Evolutionary conservation across 92 coral and sea anemone species (phyloP).

Genomic region (Porites evermanni): DNA sequence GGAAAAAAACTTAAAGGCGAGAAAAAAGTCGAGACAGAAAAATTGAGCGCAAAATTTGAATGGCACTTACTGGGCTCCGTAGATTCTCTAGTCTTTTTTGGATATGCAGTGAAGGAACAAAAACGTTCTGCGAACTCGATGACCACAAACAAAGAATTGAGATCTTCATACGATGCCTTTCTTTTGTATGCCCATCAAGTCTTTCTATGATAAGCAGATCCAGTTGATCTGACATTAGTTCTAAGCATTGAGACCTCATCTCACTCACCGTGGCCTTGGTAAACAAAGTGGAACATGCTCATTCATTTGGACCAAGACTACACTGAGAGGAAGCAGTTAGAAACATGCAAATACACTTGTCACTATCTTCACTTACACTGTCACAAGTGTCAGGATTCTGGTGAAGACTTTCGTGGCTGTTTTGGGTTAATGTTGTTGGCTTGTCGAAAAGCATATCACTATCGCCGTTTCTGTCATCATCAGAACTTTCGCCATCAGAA

Average conservation of each 20-base stretch:
- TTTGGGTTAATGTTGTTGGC: not conserved
- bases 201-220: slow-evolving; percentile 21
- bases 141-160: slow-evolving; percentile 14
- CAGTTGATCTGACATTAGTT: slow-evolving; percentile 17
- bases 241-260: slow-evolving; percentile 22
- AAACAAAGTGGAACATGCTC: slow-evolving; percentile 28
- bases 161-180: slow-evolving; percentile 7
- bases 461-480: not conserved
- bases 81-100: not conserved
- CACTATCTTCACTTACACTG: slow-evolving; percentile 13
- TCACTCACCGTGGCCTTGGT: slow-evolving; percentile 11
- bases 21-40: too few species aligned
- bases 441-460: slow-evolving; percentile 1
- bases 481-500: slow-evolving; percentile 19
- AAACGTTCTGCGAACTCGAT: slow-evolving; percentile 13
- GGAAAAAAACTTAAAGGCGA: too few species aligned
- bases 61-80: too few species aligned
- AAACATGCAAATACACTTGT: not conserved
- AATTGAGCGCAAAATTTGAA: too few species aligned
- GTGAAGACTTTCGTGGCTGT: not conserved
- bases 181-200: slow-evolving; percentile 16
- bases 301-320: slow-evolving; percentile 29
- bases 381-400: slow-evolving; percentile 18
- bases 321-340: slow-evolving; percentile 13
- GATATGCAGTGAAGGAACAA: slow-evolving; percentile 26